These are phyloP conservation scores for Pasiphila rectangulata DNA, from an alignment of 2,888 invertebrate genomes.

Conservation along the genomic window DNA sequence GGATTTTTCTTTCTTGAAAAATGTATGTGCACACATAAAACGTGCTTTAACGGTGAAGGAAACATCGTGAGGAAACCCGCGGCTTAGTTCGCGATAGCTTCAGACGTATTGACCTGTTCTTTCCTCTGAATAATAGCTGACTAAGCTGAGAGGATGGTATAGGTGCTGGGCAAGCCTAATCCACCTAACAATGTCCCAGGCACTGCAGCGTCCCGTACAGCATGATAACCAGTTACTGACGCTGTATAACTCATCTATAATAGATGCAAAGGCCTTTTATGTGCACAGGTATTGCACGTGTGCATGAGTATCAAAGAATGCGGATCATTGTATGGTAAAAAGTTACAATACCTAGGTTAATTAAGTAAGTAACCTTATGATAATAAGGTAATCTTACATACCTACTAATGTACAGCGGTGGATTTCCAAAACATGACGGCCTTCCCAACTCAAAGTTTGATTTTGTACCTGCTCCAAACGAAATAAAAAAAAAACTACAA, in stretches of 20 bases:
- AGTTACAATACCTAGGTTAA: background rate
- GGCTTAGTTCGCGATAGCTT: no score
- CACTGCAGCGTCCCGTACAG: no score
- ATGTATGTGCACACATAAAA: no score
- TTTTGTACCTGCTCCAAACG: constrained; percentile 27
- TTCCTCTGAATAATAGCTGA: no score
- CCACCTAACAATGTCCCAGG: no score
- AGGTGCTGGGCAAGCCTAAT: no score
- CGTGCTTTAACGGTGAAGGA: no score
- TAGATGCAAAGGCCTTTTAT: background rate
- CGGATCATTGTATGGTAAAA: background rate
- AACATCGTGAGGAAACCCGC: no score
- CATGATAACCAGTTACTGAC: no score
- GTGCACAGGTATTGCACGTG: background rate
- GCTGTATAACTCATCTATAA: background rate
- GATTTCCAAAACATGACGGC: constrained; percentile 8
- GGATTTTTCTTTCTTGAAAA: no score
- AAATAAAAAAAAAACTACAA: constrained; percentile 26
- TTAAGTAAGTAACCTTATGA: background rate
- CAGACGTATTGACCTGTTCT: no score
- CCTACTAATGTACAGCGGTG: background rate
- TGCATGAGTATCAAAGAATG: background rate
- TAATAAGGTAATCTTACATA: background rate
- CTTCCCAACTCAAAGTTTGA: constrained; percentile 12
- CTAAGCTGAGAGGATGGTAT: no score